These are phyloP conservation scores for Haliclystus octoradiatus DNA, from an alignment of 30 jellyfish, hydroid and myxozoan species.

Conservation along the genomic window DNA sequence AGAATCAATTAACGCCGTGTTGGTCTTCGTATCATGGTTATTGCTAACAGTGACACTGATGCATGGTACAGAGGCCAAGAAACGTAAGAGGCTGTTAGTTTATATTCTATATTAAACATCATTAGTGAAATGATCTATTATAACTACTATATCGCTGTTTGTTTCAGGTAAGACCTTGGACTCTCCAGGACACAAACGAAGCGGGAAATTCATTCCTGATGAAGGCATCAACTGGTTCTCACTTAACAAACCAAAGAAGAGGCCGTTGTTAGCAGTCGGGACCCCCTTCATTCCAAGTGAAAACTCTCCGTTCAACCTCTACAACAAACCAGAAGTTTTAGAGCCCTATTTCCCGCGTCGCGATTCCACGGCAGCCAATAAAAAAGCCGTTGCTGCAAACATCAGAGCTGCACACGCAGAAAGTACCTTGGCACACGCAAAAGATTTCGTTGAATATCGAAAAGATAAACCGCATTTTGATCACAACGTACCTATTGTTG, in stretches of 20 bases:
- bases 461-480: background rate
- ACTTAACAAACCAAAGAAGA: slow-evolving; percentile 3
- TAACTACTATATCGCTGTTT: too few relatives aligned
- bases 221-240: slow-evolving; percentile 65
- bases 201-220: slow-evolving; percentile 31
- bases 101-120: too few relatives aligned
- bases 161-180: background rate
- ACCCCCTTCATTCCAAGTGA: slow-evolving; percentile 52
- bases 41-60: too few relatives aligned
- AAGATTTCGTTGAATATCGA: background rate
- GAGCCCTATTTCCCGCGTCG: slow-evolving; percentile 39
- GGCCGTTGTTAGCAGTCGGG: slow-evolving; percentile 39
- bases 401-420: slow-evolving; percentile 5
- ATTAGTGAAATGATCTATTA: too few relatives aligned
- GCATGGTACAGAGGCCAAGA: too few relatives aligned
- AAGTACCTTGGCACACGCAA: background rate
- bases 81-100: too few relatives aligned
- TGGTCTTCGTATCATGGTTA: too few relatives aligned
- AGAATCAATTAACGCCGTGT: too few relatives aligned
- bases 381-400: slow-evolving; percentile 31
- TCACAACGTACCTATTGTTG: slow-evolving; percentile 1
- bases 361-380: slow-evolving; percentile 12
- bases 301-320: slow-evolving; percentile 37
- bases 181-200: background rate
- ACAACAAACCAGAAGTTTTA: slow-evolving; percentile 56